Conservation (phyloP, 2,888 invertebrate species). For the Phengaris alcon region DNA sequence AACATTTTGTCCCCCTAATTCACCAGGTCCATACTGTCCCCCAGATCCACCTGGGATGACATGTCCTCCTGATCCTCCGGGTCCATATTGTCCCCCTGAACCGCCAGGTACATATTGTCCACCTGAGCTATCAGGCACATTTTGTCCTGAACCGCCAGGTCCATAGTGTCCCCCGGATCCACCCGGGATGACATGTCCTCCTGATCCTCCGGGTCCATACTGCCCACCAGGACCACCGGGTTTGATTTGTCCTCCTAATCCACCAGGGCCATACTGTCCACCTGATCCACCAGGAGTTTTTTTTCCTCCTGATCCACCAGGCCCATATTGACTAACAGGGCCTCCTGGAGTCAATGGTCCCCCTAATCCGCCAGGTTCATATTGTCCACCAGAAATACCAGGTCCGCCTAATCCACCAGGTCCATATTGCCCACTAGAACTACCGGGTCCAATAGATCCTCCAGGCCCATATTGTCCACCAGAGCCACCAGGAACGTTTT, state of each 20-base stretch:
- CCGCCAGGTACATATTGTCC: constrained; percentile 23
- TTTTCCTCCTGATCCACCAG: constrained; percentile 35
- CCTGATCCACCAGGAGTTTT: constrained; percentile 27
- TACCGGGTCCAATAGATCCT: constrained; percentile 24
- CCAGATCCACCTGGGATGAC: constrained; percentile 27
- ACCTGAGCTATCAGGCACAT: constrained; percentile 29
- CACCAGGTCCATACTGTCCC: constrained; percentile 26
- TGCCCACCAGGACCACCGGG: constrained; percentile 29
- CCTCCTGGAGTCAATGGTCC: constrained; percentile 19
- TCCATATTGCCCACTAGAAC: constrained; percentile 29
- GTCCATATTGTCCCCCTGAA: background rate
- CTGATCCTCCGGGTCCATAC: constrained; percentile 32
- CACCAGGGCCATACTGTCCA: constrained; percentile 29
- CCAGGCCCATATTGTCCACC: constrained; percentile 34
- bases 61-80: constrained; percentile 22
- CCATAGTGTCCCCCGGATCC: constrained; percentile 29
- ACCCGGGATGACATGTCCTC: constrained; percentile 19
- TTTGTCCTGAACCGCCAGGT: background rate
- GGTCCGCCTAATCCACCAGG: constrained; percentile 32
- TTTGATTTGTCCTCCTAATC: background rate
- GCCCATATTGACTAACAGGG: constrained; percentile 23
- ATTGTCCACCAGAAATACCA: constrained; percentile 30
- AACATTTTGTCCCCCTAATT: constrained; percentile 21
- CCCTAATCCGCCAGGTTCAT: constrained; percentile 28
- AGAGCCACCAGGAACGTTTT: constrained; percentile 26